Base-by-base conservation (phyloP, 2,797 vertebrate species). In the Pagetopsis macropterus region DNA sequence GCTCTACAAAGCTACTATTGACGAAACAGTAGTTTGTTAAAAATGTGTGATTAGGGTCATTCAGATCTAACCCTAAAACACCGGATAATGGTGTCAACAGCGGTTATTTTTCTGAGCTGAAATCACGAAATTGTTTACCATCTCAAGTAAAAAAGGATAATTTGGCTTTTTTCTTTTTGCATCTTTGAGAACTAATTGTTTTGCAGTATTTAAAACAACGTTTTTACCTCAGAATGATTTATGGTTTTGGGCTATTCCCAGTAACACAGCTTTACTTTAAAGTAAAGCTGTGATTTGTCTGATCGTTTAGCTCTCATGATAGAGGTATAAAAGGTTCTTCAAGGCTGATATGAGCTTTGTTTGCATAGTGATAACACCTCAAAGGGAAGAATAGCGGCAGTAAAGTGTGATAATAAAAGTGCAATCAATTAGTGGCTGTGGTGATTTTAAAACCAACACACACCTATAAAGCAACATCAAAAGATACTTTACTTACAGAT, bases 321-420 rank as follows among this genome's bases (percentile, higher is more conserved):
- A 5, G 16, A 45, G 23, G 17, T 61, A 75, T 56, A 72, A 59
- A 45, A 12, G 19, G 37, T 37, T 50, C 15, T 44, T 69, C 10
- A 49, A 41, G 19, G 21, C 16, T 56, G 17, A 64, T 4, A 1
- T 19, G 16, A 73, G 23, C 43, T 65, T 72, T 46, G 57, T 78
- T 84, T 80, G 43, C 33, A 48, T 44, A 45, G 51, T 14, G 61
- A 59, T 61, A 65, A 76, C 64, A 57, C 23, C n/a, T 3, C 16
- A 33, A 33, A 3, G 27, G n/a, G 10, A 33, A 40, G 2, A 57
- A 62, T 27, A n/a, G 6, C 12, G 41, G 58, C 41, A 23, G 44
- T 72, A 37, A 79, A 63, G 54, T 70, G 33, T 41, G 61, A 70
- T 54, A 10, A 58, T 44, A n/a, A 70, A 54, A 40, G 9, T 17